phyloP scores from a whole-genome alignment of 1,140 invertebrate genomes.

The Doryteuthis pealeii region DNA sequence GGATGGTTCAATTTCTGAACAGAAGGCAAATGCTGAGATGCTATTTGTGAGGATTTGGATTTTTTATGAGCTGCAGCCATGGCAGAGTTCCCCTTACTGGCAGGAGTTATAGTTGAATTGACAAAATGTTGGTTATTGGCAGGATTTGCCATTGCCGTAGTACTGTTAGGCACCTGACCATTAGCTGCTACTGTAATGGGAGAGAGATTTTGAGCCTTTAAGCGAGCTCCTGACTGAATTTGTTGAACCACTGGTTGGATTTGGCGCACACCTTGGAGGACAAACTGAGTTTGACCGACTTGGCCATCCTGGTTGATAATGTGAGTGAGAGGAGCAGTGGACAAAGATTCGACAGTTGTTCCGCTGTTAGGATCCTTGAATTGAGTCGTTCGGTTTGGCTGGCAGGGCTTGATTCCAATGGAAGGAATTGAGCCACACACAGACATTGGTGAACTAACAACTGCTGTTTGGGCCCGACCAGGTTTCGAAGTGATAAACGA shows the following conservation, averaged over 20 bases:
- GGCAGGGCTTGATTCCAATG: not conserved
- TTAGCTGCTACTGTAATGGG: not conserved
- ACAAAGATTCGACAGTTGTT: conserved; percentile 14
- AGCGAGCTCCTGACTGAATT: not conserved
- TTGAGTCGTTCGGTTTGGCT: conserved; percentile 16
- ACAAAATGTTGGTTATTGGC: not conserved
- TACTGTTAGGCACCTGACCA: not conserved
- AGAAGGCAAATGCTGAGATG: not conserved
- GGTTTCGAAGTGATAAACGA: not conserved
- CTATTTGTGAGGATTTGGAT: not conserved
- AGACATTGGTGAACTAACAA: conserved; percentile 11
- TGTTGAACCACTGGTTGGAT: conserved; percentile 21
- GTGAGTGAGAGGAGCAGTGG: conserved; percentile 14
- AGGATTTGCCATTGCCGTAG: not conserved
- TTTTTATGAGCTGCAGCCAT: not conserved
- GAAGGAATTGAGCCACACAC: conserved; percentile 10
- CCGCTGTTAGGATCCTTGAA: conserved; percentile 17
- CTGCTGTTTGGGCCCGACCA: not conserved
- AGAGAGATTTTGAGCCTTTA: not conserved
- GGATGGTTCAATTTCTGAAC: not conserved
- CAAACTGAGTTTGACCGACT: conserved; percentile 24
- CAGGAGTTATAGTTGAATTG: not conserved
- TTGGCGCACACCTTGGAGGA: conserved; percentile 36
- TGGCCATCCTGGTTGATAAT: not conserved
- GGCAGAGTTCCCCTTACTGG: not conserved